Percentiles rank a stretch among this genome's conserved stretches.
phyloP scores from a whole-genome alignment of 2,113 vertebrate species.

The Panthera tigris region DNA sequence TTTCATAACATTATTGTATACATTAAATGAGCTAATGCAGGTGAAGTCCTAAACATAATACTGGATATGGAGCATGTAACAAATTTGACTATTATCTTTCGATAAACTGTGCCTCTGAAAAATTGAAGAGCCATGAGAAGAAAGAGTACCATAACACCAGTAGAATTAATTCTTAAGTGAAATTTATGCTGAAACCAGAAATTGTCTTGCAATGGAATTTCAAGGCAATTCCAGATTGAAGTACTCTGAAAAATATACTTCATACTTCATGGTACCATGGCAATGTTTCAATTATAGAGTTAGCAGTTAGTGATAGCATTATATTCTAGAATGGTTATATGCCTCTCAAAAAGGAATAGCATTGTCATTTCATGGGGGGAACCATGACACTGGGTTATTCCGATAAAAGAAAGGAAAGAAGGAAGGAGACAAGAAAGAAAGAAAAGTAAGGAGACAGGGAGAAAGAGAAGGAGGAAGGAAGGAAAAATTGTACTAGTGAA shows the following conservation, averaged over 20 bases:
- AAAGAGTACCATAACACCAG: not conserved
- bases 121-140: not conserved
- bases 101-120: not conserved
- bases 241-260: not conserved
- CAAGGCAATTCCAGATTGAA: not conserved
- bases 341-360: not conserved
- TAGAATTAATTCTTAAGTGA: not conserved
- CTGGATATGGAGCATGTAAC: not conserved
- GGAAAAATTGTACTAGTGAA: not conserved
- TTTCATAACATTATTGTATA: not conserved
- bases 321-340: not conserved
- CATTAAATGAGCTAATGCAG: not conserved
- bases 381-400: not conserved
- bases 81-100: not conserved
- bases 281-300: not conserved
- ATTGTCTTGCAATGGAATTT: not conserved
- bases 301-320: not conserved
- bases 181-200: not conserved
- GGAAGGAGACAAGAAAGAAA: accelerated
- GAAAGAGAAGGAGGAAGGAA: not conserved
- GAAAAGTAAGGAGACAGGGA: not conserved
- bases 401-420: not conserved
- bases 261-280: not conserved
- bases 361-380: not conserved
- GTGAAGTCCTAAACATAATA: not conserved